A percentile compares a stretch with the other conserved stretches of the same genome.
Evolutionary conservation across 2,797 vertebrate genomes (phyloP).

Genomic region (Aplochiton taeniatus): DNA sequence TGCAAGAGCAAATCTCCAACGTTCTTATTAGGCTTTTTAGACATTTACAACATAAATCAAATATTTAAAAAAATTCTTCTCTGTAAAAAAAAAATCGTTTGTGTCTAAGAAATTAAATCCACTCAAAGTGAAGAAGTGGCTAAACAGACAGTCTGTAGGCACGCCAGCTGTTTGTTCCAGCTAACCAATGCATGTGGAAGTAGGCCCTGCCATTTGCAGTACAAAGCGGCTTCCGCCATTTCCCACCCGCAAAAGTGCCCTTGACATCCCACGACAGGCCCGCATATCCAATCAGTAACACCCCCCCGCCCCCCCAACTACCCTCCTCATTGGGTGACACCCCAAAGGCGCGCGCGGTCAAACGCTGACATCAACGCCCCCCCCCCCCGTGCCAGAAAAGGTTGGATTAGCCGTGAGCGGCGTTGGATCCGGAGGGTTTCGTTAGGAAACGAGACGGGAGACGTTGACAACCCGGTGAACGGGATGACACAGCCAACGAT

Average conservation of each 20-base stretch:
- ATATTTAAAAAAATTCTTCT: no score
- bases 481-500: slow-evolving; percentile 9
- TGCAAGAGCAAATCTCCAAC: no score
- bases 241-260: slow-evolving; percentile 19
- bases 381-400: slow-evolving; percentile 32
- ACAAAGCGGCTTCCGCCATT: neutral
- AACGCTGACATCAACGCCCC: slow-evolving; percentile 39
- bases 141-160: slow-evolving; percentile 3
- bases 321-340: slow-evolving; percentile 30
- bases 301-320: slow-evolving; percentile 14
- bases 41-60: no score
- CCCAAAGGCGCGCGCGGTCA: slow-evolving; percentile 34
- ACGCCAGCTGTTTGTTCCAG: slow-evolving; percentile 25
- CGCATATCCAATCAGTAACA: slow-evolving; percentile 36
- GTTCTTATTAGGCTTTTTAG: no score
- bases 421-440: neutral
- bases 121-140: neutral
- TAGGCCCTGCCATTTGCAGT: slow-evolving; percentile 24
- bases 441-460: slow-evolving; percentile 12
- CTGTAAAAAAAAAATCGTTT: neutral
- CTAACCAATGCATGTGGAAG: slow-evolving; percentile 30
- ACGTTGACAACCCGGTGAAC: slow-evolving; percentile 26
- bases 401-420: neutral
- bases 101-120: neutral
- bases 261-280: slow-evolving; percentile 24